Evolutionary conservation across 2,888 invertebrate genomes (phyloP), one percentile per base, ranked within the genome.

Genomic region (Apodemia mormo): DNA sequence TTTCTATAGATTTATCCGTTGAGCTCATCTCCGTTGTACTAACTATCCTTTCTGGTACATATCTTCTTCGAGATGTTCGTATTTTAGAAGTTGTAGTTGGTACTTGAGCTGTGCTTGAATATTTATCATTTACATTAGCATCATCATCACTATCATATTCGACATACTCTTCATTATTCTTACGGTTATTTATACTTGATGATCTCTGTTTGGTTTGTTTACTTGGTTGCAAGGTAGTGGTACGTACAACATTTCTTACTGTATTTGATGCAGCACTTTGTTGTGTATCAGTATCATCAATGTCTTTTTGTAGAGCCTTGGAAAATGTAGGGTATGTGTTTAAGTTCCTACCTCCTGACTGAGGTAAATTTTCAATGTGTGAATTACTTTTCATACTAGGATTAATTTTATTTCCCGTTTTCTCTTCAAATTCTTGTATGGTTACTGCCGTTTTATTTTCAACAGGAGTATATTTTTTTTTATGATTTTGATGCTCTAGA

Each of bases 391-490:
- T 74, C 77, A 68, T 61, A 67, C 71, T 52, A 66, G 69, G 58
- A 65, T 69, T 45, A 71, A 49, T 69, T 71, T 76, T 77, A 64
- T 74, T 76, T 49, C 77, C 80, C 12, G 77, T 77, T 70, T 81
- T 82, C 14, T 76, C 68, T 76, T 84, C 82, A 71, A 88, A 90
- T 68, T 88, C 90, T 73, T 85, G 81, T 43, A 82, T 29, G 30
- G 90, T 83, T 77, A 91, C 85, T 0, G 87, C 75, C 76, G 81
- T 86, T 75, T 81, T 88, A 70, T 87, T 86, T 80, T 85, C 82
- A 9, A 89, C 85, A 10, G 90, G 87, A 40, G 85, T 83, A 69
- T 92, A 89, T 70, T 81, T 78, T 30, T 79, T 12, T 76, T 90
- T 92, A 70, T 92, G 92, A 76, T 92, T 92, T 66, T 72, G 37